phyloP scores from a whole-genome alignment of 2,888 invertebrate genomes.

The Synanthedon tipuliformis region DNA sequence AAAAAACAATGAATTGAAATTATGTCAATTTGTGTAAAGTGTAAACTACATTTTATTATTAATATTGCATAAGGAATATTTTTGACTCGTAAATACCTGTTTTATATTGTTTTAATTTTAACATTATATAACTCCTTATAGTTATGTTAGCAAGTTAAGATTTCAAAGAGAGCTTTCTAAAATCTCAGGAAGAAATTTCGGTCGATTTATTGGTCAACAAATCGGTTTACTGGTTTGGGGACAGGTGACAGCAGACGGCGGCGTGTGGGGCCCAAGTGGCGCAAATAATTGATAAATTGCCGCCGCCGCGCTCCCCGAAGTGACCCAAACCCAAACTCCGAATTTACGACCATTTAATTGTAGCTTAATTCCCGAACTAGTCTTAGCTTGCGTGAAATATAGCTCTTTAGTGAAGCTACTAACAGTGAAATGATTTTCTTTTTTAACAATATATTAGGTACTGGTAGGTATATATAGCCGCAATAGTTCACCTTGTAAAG shows the following conservation, averaged over 20 bases:
- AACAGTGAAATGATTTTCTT: no score
- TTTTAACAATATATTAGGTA: no score
- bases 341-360: slow-evolving; percentile 69
- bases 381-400: slow-evolving; percentile 53
- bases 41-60: no score
- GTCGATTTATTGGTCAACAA: slow-evolving; percentile 27
- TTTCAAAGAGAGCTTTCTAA: neutral
- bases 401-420: slow-evolving; percentile 18
- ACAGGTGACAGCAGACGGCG: slow-evolving; percentile 34
- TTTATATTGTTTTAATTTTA: no score
- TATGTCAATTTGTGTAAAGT: no score
- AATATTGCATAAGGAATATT: no score
- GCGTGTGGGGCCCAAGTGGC: slow-evolving; percentile 47
- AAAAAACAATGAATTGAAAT: no score
- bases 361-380: slow-evolving; percentile 63
- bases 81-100: no score
- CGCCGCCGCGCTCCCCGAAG: slow-evolving; percentile 59
- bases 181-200: neutral
- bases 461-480: no score
- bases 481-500: no score
- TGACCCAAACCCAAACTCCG: slow-evolving; percentile 53
- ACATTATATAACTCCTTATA: no score
- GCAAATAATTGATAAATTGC: slow-evolving; percentile 72
- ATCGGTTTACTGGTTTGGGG: slow-evolving; percentile 20
- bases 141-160: no score